Evolutionary conservation across 2,113 vertebrate genomes (phyloP).

Genomic region (Lepidothrix coronata): DNA sequence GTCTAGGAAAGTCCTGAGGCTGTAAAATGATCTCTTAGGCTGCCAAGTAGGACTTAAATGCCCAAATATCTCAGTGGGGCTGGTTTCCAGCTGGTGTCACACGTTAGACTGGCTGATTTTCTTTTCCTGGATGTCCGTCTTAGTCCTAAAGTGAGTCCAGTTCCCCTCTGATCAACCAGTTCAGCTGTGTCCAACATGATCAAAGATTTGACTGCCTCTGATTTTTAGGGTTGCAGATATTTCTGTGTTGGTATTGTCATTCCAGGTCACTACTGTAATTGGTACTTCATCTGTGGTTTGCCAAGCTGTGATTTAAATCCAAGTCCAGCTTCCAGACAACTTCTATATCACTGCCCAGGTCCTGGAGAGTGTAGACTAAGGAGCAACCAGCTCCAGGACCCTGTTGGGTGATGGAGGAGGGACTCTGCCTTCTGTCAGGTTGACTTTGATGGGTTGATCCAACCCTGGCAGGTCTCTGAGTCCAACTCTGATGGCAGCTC

Average conservation of each 20-base stretch:
- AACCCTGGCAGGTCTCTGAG: neutral
- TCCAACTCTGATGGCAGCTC: neutral
- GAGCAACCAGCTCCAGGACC: neutral
- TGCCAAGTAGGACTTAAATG: neutral
- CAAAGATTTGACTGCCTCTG: neutral
- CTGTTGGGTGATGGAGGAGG: neutral
- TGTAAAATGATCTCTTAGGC: neutral
- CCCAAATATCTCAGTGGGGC: neutral
- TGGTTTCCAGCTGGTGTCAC: neutral
- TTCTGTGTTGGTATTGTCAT: neutral
- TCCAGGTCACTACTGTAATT: neutral
- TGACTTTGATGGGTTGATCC: neutral
- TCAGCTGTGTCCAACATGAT: neutral
- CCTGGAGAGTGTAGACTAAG: fast-evolving
- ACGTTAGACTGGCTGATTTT: neutral
- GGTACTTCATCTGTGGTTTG: neutral
- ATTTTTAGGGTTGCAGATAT: neutral
- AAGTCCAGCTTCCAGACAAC: neutral
- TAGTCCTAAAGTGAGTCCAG: neutral
- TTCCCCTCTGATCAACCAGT: neutral
- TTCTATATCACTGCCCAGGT: neutral
- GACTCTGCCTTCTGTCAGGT: fast-evolving
- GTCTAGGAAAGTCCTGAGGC: neutral
- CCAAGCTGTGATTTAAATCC: neutral
- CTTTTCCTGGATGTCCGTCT: neutral